Conservation (phyloP, 2,888 invertebrate genomes). For the Dendrolimus houi region DNA sequence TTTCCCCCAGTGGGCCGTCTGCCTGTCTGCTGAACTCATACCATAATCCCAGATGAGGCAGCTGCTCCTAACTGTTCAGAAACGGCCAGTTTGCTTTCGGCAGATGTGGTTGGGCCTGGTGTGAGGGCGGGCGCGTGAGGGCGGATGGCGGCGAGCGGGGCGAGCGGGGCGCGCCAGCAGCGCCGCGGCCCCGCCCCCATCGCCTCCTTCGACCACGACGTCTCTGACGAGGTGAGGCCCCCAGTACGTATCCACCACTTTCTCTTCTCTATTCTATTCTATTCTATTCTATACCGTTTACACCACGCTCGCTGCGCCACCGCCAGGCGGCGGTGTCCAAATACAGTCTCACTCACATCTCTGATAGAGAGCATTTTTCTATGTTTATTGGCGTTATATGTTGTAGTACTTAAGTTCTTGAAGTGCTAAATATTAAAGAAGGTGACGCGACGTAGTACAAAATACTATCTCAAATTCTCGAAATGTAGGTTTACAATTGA, state of each 20-base stretch:
- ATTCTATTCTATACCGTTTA: constrained; percentile 27
- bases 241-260: constrained; percentile 72
- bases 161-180: constrained; percentile 73
- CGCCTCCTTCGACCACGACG: constrained; percentile 93
- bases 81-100: too few species aligned
- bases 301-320: not conserved
- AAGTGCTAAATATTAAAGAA: too few species aligned
- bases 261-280: constrained; percentile 37
- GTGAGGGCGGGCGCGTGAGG: constrained; percentile 17
- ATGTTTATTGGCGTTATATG: not conserved
- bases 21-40: too few species aligned
- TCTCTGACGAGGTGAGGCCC: constrained; percentile 84
- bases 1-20: too few species aligned
- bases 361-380: too few species aligned
- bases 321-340: constrained; percentile 1
- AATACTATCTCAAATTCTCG: too few species aligned
- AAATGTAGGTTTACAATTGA: too few species aligned
- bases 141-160: constrained; percentile 38
- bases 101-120: not conserved
- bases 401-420: too few species aligned
- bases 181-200: constrained; percentile 95
- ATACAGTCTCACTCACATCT: too few species aligned
- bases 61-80: too few species aligned
- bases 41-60: too few species aligned
- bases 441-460: too few species aligned